Conservation (phyloP, 2,113 vertebrate genomes). For the Otis tarda region DNA sequence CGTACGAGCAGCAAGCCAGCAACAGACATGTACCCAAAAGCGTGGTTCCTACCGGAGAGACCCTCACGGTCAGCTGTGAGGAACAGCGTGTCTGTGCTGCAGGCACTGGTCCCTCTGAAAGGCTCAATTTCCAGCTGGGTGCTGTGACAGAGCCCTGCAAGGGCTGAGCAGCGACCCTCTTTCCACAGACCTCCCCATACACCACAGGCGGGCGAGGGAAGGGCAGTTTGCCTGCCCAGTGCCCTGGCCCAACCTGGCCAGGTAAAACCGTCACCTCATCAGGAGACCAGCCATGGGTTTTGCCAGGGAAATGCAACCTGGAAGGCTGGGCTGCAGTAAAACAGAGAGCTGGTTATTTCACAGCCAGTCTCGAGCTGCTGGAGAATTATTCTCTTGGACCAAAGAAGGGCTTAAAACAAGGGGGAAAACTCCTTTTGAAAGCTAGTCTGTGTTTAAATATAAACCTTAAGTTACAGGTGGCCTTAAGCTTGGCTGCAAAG, state of each 20-base stretch:
- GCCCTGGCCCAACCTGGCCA: background rate
- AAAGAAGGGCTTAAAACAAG: background rate
- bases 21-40: background rate
- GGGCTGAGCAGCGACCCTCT: background rate
- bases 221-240: background rate
- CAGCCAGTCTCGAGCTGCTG: background rate
- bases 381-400: background rate
- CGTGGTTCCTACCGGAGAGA: rapidly evolving
- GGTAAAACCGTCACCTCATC: background rate
- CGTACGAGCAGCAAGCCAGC: rapidly evolving
- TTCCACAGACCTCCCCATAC: background rate
- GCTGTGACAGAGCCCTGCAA: background rate
- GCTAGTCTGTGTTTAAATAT: background rate
- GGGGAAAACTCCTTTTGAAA: background rate
- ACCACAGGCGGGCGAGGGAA: background rate
- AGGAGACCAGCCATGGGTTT: background rate
- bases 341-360: background rate
- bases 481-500: background rate
- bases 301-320: background rate
- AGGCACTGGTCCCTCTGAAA: background rate
- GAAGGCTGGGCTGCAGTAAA: background rate
- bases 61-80: background rate
- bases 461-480: background rate
- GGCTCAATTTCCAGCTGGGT: background rate
- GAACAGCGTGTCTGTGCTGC: background rate